Conservation (phyloP, 2,888 invertebrate genomes). For the Cosmia trapezina region DNA sequence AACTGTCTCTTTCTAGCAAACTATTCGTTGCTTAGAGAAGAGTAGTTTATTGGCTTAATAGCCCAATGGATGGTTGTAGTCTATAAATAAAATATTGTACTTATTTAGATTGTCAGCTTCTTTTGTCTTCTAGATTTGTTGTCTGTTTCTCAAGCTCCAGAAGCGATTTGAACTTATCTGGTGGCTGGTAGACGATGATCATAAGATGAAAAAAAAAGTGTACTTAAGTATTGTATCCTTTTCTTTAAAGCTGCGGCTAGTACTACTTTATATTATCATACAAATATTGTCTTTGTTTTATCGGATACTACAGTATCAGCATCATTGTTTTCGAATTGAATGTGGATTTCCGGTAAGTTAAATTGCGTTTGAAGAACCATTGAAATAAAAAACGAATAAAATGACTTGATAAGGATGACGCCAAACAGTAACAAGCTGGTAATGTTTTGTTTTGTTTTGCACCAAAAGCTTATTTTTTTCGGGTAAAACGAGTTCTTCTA, state of each 20-base stretch:
- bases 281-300: constrained; percentile 8
- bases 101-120: not conserved
- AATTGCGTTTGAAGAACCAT: constrained; percentile 15
- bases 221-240: too few relatives aligned
- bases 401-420: not conserved
- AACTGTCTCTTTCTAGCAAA: constrained; percentile 38
- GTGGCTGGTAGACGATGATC: too few relatives aligned
- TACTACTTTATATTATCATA: not conserved
- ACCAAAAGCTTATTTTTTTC: not conserved
- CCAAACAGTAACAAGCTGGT: not conserved
- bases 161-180: too few relatives aligned
- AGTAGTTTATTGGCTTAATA: constrained; percentile 54
- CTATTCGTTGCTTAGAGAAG: constrained; percentile 40
- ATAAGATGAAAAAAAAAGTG: too few relatives aligned
- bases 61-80: constrained; percentile 11
- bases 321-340: constrained; percentile 22
- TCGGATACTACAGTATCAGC: constrained; percentile 32
- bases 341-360: constrained; percentile 32
- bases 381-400: not conserved
- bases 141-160: not conserved
- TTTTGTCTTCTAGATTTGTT: not conserved
- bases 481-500: not conserved
- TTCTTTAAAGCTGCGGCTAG: not conserved
- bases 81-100: constrained; percentile 21
- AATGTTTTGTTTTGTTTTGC: not conserved